These are phyloP conservation scores for Agonum fuliginosum DNA, from an alignment of 2,888 invertebrate genomes.

Conservation along the genomic window DNA sequence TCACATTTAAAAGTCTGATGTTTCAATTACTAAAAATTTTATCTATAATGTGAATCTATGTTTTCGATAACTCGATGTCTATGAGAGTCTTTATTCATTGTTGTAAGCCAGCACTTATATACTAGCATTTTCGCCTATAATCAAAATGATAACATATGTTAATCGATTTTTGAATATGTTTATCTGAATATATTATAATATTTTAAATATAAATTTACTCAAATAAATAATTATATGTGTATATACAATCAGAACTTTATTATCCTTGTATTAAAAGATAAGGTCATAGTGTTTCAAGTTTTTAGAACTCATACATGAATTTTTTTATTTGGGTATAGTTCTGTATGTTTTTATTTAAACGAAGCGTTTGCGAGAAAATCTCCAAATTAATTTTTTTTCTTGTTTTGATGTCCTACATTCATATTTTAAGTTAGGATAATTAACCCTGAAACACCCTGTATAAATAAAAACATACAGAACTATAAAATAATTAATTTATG, in stretches of 20 bases:
- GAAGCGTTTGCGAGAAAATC: too few species aligned
- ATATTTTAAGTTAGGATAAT: too few species aligned
- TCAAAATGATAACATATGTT: conserved; percentile 52
- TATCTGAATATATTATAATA: conserved; percentile 53
- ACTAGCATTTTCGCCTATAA: conserved; percentile 49
- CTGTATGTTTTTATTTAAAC: too few species aligned
- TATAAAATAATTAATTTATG: conserved; percentile 34
- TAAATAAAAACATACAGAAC: conserved; percentile 55
- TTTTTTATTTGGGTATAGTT: too few species aligned
- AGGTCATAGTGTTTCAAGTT: too few species aligned
- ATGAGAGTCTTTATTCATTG: conserved; percentile 53
- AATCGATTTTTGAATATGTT: conserved; percentile 52
- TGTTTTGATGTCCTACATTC: too few species aligned
- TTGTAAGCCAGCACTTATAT: conserved; percentile 36
- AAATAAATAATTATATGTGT: conserved; percentile 47
- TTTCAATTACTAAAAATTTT: conserved; percentile 49
- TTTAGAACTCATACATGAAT: too few species aligned
- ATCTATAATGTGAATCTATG: conserved; percentile 49
- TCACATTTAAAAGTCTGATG: conserved; percentile 55
- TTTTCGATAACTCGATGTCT: conserved; percentile 33
- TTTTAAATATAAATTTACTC: conserved; percentile 58
- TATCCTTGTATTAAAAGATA: too few species aligned
- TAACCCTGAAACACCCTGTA: too few species aligned
- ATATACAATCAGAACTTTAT: too few species aligned
- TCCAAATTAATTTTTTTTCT: too few species aligned